Evolutionary conservation across 2,113 vertebrate species (phyloP).

Genomic region (Sander lucioperca): DNA sequence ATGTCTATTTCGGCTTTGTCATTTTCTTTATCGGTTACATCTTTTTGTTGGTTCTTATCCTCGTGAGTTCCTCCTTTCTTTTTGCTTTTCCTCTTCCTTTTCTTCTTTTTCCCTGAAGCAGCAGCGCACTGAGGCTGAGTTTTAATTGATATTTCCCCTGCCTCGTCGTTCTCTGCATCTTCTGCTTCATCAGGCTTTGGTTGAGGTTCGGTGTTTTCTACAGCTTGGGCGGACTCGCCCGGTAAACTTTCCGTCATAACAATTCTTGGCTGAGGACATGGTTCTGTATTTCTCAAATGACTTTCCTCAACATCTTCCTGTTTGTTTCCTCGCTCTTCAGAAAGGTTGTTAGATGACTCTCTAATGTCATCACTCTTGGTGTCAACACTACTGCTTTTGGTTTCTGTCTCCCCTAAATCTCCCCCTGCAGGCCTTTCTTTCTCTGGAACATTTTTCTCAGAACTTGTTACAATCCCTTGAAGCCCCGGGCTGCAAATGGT

Average conservation of each 20-base stretch:
- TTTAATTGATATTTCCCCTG: slow-evolving; percentile 28
- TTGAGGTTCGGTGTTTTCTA: slow-evolving; percentile 17
- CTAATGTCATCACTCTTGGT: slow-evolving; percentile 4
- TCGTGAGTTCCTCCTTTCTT: slow-evolving; percentile 68
- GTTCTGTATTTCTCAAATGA: slow-evolving; percentile 15
- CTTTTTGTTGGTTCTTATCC: slow-evolving; percentile 49
- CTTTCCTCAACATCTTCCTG: slow-evolving; percentile 12
- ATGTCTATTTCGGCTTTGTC: neutral
- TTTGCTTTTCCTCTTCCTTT: slow-evolving; percentile 80
- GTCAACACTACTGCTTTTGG: slow-evolving; percentile 9
- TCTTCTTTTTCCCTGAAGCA: slow-evolving; percentile 80
- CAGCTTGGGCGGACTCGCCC: neutral
- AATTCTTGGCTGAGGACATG: slow-evolving; percentile 8
- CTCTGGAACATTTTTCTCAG: slow-evolving; percentile 42
- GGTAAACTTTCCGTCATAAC: neutral
- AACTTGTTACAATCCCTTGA: slow-evolving; percentile 19
- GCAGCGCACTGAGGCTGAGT: slow-evolving; percentile 44
- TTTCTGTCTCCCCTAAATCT: slow-evolving; percentile 19
- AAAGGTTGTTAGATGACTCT: slow-evolving; percentile 13
- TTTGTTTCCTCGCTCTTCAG: slow-evolving; percentile 13
- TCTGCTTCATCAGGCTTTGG: slow-evolving; percentile 37
- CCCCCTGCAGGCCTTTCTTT: slow-evolving; percentile 8
- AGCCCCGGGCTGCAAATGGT: neutral
- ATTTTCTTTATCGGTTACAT: neutral
- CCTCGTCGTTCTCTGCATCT: slow-evolving; percentile 37